Percentiles rank a stretch among this genome's conserved stretches.
Conservation (phyloP, 2,113 vertebrate genomes). For the Leucopternis melanops region DNA sequence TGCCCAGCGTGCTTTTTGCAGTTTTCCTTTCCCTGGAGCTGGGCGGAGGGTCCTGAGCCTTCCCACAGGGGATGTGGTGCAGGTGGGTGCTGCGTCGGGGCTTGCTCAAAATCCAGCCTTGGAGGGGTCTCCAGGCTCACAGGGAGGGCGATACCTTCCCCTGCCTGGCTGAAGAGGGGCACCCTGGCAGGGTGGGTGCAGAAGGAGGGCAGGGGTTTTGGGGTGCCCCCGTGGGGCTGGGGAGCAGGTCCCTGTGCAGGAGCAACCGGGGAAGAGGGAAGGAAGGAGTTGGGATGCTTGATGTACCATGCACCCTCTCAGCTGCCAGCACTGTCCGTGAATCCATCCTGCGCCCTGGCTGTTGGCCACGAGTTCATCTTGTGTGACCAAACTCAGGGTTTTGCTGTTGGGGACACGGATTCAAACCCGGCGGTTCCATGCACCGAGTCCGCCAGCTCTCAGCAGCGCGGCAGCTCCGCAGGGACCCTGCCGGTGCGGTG, state of each 20-base stretch:
- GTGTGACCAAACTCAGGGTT: background rate
- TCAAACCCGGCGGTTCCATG: background rate
- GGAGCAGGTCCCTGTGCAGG: background rate
- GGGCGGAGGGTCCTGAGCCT: background rate
- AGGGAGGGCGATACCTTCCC: too few relatives aligned
- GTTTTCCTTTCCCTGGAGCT: background rate
- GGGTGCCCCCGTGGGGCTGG: background rate
- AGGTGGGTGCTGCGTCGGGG: background rate
- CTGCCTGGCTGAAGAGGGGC: background rate
- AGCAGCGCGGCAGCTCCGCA: accelerated
- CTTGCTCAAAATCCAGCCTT: background rate
- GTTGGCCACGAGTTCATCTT: accelerated
- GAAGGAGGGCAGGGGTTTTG: background rate
- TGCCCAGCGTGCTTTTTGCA: background rate
- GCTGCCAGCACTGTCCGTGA: accelerated
- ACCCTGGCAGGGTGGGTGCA: background rate
- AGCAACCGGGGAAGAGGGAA: background rate
- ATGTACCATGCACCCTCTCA: accelerated
- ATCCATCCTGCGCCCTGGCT: background rate
- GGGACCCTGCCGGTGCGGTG: background rate
- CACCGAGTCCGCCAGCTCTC: background rate
- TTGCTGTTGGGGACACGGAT: background rate
- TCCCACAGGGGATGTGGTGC: accelerated
- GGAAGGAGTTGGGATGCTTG: background rate
- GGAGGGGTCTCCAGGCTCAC: background rate